Conservation (phyloP, 1,140 invertebrate species). For the Sinonovacula constricta region DNA sequence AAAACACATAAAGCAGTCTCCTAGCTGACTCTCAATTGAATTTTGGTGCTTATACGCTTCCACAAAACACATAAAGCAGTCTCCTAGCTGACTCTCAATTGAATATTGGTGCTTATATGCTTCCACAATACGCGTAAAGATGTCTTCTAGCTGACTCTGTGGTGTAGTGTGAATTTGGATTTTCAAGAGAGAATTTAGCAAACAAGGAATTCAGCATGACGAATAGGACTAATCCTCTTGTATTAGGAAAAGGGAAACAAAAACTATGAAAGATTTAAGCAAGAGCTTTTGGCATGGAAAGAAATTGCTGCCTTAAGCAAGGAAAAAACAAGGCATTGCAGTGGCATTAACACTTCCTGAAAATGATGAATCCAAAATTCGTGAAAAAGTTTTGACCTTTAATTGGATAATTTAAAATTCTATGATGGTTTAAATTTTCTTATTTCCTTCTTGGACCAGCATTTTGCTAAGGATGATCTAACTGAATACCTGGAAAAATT, state of each 20-base stretch:
- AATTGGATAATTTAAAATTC: conserved; percentile 38
- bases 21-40: no score
- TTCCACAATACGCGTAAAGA: no score
- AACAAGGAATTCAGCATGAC: background rate
- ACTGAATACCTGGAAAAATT: conserved; percentile 50
- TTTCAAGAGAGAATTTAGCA: no score
- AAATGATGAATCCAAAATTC: conserved; percentile 36
- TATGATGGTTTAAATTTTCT: conserved; percentile 49
- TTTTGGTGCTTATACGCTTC: no score
- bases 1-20: no score
- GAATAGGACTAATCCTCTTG: conserved; percentile 1
- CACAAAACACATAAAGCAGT: no score
- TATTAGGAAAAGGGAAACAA: conserved; percentile 35
- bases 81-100: no score
- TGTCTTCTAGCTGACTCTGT: no score
- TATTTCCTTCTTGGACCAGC: conserved; percentile 48
- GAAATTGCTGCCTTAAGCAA: conserved; percentile 18
- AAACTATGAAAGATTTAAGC: conserved; percentile 38
- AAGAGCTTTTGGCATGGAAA: conserved; percentile 34
- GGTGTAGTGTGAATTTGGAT: no score
- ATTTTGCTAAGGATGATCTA: conserved; percentile 56
- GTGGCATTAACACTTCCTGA: conserved; percentile 34
- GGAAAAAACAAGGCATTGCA: conserved; percentile 36
- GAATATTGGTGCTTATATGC: no score
- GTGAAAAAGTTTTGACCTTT: conserved; percentile 30